Base-by-base conservation (phyloP, 2,797 vertebrate species). In the Amblyraja radiata region DNA sequence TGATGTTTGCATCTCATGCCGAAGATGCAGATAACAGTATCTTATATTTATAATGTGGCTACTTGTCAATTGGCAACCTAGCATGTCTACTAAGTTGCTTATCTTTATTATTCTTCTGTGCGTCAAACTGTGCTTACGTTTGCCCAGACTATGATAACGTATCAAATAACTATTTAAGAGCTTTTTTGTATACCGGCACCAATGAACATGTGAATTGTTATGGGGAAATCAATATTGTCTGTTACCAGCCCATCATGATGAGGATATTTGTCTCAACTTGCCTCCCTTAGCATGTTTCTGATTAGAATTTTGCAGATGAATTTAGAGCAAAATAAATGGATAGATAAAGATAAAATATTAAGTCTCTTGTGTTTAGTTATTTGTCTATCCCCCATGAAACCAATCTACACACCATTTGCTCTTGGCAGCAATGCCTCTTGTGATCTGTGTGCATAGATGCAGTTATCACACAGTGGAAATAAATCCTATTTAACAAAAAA, bases 101-200 rank as follows among this genome's bases (percentile, higher is more conserved):
- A 91, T 91, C 90, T 91, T 91, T 91, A 91, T 91, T 71, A 54
- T 91, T 71, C 23, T 73, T 74, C 68, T 91, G 39, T 91, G 90
- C 90, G 90, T 91, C 90, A 91, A 10, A 73, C 68, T 46, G 21
- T 74, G 1, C 23, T 73, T 46, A 91, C 71, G 90, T 91, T 39
- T 54, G 71, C 90, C 28, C 39, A 74, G n/a, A 46, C 21, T 46
- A 74, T 1, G 90, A 74, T 91, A 74, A 54, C 11, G 18, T 74
- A 74, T 73, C 68, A 73, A 91, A 91, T 74, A 91, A 46, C 65
- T n/a, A 39, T 73, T 91, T 73, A 73, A 73, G 36, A 91, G 68
- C 88, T 73, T 73, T 54, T 91, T 74, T 46, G 65, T 54, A 74
- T 91, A 71, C 36, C 21, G 36, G 46, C 90, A 46, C 32, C 23